These are phyloP conservation scores for Synergus japonicus DNA, from an alignment of 2,888 invertebrate genomes.

Conservation along the genomic window DNA sequence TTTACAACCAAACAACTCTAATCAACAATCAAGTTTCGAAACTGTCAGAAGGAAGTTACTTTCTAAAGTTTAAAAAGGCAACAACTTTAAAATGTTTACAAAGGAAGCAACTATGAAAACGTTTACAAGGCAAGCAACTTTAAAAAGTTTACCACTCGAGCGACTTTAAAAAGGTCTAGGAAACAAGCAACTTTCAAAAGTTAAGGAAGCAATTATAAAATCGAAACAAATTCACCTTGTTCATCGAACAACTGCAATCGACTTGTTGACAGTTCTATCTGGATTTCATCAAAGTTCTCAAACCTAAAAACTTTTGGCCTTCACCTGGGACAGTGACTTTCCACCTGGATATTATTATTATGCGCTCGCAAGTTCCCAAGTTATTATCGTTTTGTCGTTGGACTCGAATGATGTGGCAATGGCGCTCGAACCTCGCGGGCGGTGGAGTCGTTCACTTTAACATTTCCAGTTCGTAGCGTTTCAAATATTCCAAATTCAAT, in stretches of 20 bases:
- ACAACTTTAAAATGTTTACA: neutral
- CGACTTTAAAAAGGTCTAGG: neutral
- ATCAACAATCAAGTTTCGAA: no score
- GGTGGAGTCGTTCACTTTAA: slow-evolving; percentile 59
- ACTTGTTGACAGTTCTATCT: neutral
- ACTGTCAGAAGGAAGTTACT: neutral
- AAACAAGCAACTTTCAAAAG: neutral
- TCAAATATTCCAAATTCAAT: neutral
- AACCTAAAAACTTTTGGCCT: slow-evolving; percentile 6
- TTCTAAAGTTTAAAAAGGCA: neutral
- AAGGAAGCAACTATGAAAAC: neutral
- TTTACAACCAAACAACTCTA: neutral
- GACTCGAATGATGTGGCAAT: slow-evolving; percentile 68
- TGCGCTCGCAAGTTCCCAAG: slow-evolving; percentile 43
- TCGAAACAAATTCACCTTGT: neutral
- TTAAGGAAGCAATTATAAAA: neutral
- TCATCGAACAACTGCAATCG: neutral
- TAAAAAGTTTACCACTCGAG: neutral
- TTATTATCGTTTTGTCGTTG: slow-evolving; percentile 56
- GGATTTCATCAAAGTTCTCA: neutral
- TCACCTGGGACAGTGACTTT: slow-evolving; percentile 38
- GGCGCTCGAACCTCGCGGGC: slow-evolving; percentile 66
- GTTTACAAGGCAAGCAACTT: neutral
- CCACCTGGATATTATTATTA: slow-evolving; percentile 37
- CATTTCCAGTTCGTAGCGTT: slow-evolving; percentile 40